Base-by-base conservation (phyloP, 2,888 invertebrate genomes). In the Drosophila imparisetae region DNA sequence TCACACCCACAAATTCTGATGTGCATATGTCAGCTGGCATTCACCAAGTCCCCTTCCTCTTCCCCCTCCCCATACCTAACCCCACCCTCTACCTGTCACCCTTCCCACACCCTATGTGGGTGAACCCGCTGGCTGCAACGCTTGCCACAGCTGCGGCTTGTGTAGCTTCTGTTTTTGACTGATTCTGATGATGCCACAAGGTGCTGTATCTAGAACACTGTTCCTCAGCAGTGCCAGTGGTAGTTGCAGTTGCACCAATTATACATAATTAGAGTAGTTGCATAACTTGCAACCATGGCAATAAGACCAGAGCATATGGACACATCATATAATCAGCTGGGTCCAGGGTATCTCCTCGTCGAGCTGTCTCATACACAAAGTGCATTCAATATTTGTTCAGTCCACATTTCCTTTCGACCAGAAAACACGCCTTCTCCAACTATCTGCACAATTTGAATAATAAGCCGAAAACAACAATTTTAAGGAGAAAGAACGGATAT, bases 101-200 rank as follows among this genome's bases (percentile, higher is more conserved):
- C 58, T 6, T 15, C 18, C 27, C 13, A 18, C 3, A n/a, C 21
- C 6, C 3, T 13, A 11, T 21, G 13, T 13, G 42, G 21, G 6
- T 11, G 42, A 34, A 2, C 21, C 48, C 24, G 21, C 42, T 36
- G 34, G 18, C 27, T n/a, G 40, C 24, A 68, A n/a, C 53, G 73
- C 59, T 66, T 87, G 83, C 87, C 90, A 89, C 72, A 78, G 75
- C 80, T 89, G 85, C 72, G 90, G 90, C 81, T 85, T 82, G 71
- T 40, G 57, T 15, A 85, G 88, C 83, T 85, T 85, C 90, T 85
- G 85, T 85, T 85, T 85, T 74, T 89, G 89, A 89, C 87, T 89
- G 78, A 90, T 24, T 24, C 45, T 24, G 24, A 45, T 45, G 83
- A 78, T 61, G 76, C 77, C 66, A 55, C 30, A 24, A 68, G 53